Conservation (phyloP, 2,797 vertebrate genomes). For the Rhinatrema bivittatum region DNA sequence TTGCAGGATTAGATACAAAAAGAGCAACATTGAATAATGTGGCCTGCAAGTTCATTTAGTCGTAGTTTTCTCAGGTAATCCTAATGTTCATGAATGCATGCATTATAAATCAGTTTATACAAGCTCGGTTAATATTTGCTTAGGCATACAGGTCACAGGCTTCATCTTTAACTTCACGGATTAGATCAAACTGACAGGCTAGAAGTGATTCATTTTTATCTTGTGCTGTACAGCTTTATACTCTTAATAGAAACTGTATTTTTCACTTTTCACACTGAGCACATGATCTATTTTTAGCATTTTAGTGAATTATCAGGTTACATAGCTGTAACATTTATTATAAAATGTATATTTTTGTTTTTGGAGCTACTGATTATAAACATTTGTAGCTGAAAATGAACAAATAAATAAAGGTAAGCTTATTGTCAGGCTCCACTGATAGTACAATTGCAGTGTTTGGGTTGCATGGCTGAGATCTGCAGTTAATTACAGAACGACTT, state of each 20-base stretch:
- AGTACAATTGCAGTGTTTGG: too few relatives aligned
- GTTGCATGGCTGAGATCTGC: too few relatives aligned
- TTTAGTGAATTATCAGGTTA: constrained; percentile 62
- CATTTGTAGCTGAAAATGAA: too few relatives aligned
- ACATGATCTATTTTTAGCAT: constrained; percentile 55
- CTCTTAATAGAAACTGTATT: constrained; percentile 56
- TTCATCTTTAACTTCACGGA: constrained; percentile 64
- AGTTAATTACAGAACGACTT: too few relatives aligned
- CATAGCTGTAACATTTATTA: constrained; percentile 37
- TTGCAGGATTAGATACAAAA: too few relatives aligned
- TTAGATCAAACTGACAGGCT: constrained; percentile 62
- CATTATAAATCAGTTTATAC: constrained; percentile 66
- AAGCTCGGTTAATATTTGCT: constrained; percentile 65
- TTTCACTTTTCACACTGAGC: constrained; percentile 56
- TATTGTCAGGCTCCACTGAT: too few relatives aligned
- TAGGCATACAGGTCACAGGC: constrained; percentile 58
- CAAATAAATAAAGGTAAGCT: too few relatives aligned
- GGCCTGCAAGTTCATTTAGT: constrained; percentile 11
- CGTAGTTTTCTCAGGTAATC: constrained; percentile 52
- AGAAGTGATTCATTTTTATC: constrained; percentile 71
- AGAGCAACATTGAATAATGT: constrained; percentile 9
- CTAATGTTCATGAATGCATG: constrained; percentile 52
- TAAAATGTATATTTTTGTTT: constrained; percentile 36
- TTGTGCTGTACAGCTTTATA: constrained; percentile 64
- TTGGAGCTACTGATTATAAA: too few relatives aligned